A percentile compares a stretch with the other conserved stretches of the same genome.
These are phyloP conservation scores for Clarias fuscus DNA, from an alignment of 2,797 vertebrate species.

Conservation along the genomic window DNA sequence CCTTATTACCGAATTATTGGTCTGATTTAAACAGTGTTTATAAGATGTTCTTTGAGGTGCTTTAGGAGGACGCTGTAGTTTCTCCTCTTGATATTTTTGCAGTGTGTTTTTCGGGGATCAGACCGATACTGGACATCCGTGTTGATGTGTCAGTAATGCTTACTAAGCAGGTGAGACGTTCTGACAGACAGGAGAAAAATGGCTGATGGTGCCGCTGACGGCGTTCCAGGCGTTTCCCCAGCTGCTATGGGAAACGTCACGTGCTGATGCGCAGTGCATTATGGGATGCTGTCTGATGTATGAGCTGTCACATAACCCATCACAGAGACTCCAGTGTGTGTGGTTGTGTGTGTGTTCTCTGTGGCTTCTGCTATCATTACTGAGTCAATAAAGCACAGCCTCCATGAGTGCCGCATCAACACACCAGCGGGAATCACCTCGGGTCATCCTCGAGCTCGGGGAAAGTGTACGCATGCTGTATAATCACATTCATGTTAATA, in stretches of 20 bases:
- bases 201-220: not conserved
- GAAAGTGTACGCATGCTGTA: not conserved
- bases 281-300: not conserved
- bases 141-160: not conserved
- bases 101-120: not conserved
- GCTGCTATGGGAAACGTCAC: not conserved
- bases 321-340: not conserved
- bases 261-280: not conserved
- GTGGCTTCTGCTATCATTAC: constrained; percentile 61
- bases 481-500: not conserved
- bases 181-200: not conserved
- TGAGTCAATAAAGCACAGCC: constrained; percentile 68
- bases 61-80: not conserved
- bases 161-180: not conserved
- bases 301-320: not conserved
- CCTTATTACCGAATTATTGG: no score
- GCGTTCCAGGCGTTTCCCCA: not conserved
- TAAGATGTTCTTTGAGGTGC: not conserved
- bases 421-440: no score
- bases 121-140: not conserved
- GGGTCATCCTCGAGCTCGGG: not conserved
- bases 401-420: constrained; percentile 65
- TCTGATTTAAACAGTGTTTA: not conserved
- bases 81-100: not conserved
- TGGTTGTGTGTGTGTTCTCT: not conserved